Conservation (phyloP, 2,888 invertebrate species). For the Hypolimnas misippus region DNA sequence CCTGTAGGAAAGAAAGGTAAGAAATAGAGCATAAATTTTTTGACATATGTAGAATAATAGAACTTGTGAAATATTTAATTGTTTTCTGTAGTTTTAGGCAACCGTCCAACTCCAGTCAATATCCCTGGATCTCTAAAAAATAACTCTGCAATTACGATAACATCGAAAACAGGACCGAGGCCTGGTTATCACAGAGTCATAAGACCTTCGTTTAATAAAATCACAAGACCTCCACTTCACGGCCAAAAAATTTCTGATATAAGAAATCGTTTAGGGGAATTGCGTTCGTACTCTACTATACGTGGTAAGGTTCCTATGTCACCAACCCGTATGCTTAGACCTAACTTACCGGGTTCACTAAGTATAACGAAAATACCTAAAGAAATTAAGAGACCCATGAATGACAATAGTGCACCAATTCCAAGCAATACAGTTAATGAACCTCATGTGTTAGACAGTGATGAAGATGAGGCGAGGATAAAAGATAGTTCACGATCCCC, state of each 20-base stretch:
- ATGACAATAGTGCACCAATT: constrained; percentile 51
- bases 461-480: constrained; percentile 60
- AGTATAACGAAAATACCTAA: constrained; percentile 76
- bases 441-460: constrained; percentile 74
- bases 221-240: constrained; percentile 64
- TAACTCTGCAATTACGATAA: constrained; percentile 85
- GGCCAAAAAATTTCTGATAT: constrained; percentile 76
- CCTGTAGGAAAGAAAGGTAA: constrained; percentile 73
- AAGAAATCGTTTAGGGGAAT: constrained; percentile 66
- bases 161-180: constrained; percentile 75
- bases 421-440: constrained; percentile 65
- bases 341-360: constrained; percentile 70
- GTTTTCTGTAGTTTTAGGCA: constrained; percentile 61
- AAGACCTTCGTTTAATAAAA: constrained; percentile 67
- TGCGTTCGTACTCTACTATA: constrained; percentile 63
- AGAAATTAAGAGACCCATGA: constrained; percentile 58
- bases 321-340: constrained; percentile 61
- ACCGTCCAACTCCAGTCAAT: constrained; percentile 63
- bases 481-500: constrained; percentile 28
- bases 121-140: constrained; percentile 83
- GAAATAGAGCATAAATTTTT: no score
- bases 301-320: constrained; percentile 64
- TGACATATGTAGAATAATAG: constrained; percentile 10
- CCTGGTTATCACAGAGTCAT: constrained; percentile 69
- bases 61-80: constrained; percentile 7